Conservation (phyloP, 1,140 invertebrate genomes). For the Polypedilum pembai region DNA sequence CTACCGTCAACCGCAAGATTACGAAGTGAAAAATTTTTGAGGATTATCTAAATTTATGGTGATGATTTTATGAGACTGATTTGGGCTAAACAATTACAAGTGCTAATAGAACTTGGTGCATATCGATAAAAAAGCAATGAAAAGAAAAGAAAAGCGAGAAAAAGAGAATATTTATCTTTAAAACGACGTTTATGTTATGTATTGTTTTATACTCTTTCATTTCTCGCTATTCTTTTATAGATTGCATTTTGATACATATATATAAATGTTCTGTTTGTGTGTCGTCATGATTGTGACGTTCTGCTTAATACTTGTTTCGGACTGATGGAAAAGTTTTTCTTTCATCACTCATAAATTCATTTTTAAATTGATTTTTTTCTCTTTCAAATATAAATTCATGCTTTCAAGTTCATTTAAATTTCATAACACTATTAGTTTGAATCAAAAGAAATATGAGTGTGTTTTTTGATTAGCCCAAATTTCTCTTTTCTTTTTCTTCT, state of each 20-base stretch:
- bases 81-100: no score
- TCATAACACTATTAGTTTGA: neutral
- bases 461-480: no score
- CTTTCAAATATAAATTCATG: neutral
- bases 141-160: no score
- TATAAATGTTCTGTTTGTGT: neutral
- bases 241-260: neutral
- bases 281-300: neutral
- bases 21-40: no score
- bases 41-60: no score
- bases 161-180: no score
- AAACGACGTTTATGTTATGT: conserved; percentile 6
- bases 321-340: neutral
- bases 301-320: neutral
- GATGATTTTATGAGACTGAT: no score
- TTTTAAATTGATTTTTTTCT: neutral
- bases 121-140: no score
- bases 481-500: neutral
- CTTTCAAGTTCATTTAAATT: conserved; percentile 14
- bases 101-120: no score
- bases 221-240: conserved; percentile 4
- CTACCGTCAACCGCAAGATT: no score
- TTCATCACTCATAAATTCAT: conserved; percentile 8
- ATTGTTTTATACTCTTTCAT: neutral
- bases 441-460: neutral